Base-by-base conservation (phyloP, 2,113 vertebrate genomes). In the Onychostruthus taczanowskii region DNA sequence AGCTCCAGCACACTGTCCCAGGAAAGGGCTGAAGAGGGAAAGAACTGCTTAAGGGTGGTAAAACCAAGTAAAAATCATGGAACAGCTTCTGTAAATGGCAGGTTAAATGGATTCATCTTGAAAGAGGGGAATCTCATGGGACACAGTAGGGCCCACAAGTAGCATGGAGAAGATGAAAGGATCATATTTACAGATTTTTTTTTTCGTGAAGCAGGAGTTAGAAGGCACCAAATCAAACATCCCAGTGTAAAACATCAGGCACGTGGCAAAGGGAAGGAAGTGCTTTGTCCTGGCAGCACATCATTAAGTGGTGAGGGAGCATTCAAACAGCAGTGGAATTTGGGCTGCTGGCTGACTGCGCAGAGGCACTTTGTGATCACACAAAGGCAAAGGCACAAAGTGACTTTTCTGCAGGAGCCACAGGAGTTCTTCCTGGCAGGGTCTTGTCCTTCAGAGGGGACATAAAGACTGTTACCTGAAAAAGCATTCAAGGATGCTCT, bases 301-400 rank as follows among this genome's bases (percentile, higher is more conserved):
- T 70, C 33, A 20, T 50, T 56, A 77, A 23, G 15, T 30, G 49
- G 44, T 7, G 41, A 44, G 47, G 50, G 62, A 49, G 31, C 17
- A 22, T 28, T 72, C 11, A 19, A 47, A 49, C 76, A 55, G 62
- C 16, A 11, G 33, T 3, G 33, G 73, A 79, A 89, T 90, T 49
- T 63, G 64, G 66, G 41, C 30, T 0, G 0, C 52, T 58, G 73
- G 56, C n/a, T 5, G 18, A 13, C 23, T 43, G 52, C 1, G 2
- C 43, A 61, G 59, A 75, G 31, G 27, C 0, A 0, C 23, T 80
- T 16, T 0, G 0, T 8, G 28, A 47, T 39, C 49, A 17, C 47
- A 73, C 43, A 88, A 78, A 90, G 62, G 23, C 41, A 81, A 58
- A 92, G 44, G 31, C 26, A 91, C 31, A 87, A 94, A 94, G 39